Percentiles rank a stretch among this genome's conserved stretches.
These are phyloP conservation scores for Mesopsocus fuscifrons DNA, from an alignment of 2,888 invertebrate genomes.

Conservation along the genomic window DNA sequence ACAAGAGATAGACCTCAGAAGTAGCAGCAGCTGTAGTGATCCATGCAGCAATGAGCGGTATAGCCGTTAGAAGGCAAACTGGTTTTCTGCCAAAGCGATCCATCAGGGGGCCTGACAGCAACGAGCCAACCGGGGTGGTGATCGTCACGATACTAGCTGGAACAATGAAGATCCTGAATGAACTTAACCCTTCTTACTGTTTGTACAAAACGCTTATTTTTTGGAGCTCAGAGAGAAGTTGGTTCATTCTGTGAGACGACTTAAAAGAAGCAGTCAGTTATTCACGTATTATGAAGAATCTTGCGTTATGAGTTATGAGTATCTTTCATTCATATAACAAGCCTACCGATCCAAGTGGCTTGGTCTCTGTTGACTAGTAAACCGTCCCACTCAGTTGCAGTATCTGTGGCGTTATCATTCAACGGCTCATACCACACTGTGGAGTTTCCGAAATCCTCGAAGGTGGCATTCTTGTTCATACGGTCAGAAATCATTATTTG, in stretches of 20 bases:
- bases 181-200: background rate
- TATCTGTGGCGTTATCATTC: slow-evolving; percentile 23
- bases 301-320: background rate
- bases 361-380: slow-evolving; percentile 22
- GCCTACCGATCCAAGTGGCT: slow-evolving; percentile 36
- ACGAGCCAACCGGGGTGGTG: slow-evolving; percentile 31
- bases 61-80: slow-evolving; percentile 25
- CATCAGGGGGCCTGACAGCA: slow-evolving; percentile 33
- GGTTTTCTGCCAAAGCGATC: slow-evolving; percentile 33
- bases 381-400: slow-evolving; percentile 16
- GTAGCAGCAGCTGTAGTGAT: slow-evolving; percentile 26
- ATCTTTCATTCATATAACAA: slow-evolving; percentile 8
- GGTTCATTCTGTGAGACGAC: background rate
- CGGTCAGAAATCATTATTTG: slow-evolving; percentile 27
- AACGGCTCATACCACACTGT: too few relatives aligned
- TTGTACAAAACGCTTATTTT: too few relatives aligned
- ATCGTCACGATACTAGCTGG: slow-evolving; percentile 35
- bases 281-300: background rate
- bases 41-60: slow-evolving; percentile 32
- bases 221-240: too few relatives aligned
- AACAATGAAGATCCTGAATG: background rate
- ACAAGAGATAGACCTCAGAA: slow-evolving; percentile 23
- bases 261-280: background rate
- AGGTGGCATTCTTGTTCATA: too few relatives aligned
- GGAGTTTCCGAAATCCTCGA: too few relatives aligned